Percentiles rank a stretch among this genome's conserved stretches.
These are phyloP conservation scores for Styela clava DNA, from an alignment of 23 tunicate genomes.

Conservation along the genomic window DNA sequence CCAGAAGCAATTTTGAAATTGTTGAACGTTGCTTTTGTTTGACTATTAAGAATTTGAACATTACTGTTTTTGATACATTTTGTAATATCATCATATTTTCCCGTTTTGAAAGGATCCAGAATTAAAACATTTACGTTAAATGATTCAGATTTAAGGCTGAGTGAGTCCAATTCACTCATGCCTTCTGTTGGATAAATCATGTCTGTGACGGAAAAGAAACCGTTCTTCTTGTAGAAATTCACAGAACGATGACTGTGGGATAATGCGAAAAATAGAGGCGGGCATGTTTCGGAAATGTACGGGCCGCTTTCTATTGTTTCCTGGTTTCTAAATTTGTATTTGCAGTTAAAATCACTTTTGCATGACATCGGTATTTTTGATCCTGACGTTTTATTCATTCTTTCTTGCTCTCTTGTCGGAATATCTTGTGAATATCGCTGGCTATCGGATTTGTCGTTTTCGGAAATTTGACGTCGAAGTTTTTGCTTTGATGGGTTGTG, in stretches of 20 bases:
- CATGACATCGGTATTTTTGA: neutral
- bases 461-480: neutral
- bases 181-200: conserved; percentile 36
- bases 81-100: conserved; percentile 2
- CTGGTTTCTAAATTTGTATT: too few relatives aligned
- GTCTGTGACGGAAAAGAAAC: conserved; percentile 8
- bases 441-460: neutral
- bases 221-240: conserved; percentile 7
- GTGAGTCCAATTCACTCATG: neutral
- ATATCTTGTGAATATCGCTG: neutral
- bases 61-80: neutral
- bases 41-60: neutral
- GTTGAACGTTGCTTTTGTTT: neutral
- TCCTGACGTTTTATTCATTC: neutral
- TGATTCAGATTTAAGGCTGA: neutral
- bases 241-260: conserved; percentile 5
- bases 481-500: neutral
- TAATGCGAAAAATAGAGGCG: conserved; percentile 1
- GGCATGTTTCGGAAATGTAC: neutral
- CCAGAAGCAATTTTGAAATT: neutral
- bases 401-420: too few relatives aligned
- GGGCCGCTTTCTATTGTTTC: neutral
- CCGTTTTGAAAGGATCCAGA: conserved; percentile 64
- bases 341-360: neutral
- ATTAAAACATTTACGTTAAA: conserved; percentile 54